Evolutionary conservation across 2,888 invertebrate genomes (phyloP).

Genomic region (Chloroclysta siterata): DNA sequence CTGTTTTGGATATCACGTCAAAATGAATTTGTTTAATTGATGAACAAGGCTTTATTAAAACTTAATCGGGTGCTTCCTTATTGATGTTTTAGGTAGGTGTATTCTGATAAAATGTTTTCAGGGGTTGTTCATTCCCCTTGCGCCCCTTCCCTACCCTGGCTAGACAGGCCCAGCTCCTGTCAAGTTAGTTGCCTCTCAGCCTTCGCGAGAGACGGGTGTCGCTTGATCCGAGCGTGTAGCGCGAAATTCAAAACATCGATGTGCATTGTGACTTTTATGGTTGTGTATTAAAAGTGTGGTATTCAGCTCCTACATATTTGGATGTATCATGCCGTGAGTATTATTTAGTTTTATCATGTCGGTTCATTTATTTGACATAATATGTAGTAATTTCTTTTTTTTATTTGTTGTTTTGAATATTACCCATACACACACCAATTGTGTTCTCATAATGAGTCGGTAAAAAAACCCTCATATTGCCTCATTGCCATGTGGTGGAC

Average conservation of each 20-base stretch:
- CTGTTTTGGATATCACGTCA: conserved; percentile 55
- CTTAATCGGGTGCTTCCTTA: conserved; percentile 67
- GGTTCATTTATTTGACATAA: background rate
- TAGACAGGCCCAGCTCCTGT: conserved; percentile 61
- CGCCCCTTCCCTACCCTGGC: conserved; percentile 62
- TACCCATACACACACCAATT: background rate
- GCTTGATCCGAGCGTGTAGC: conserved; percentile 49
- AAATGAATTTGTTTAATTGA: conserved; percentile 59
- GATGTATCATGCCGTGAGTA: conserved; percentile 24
- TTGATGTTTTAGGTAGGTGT: conserved; percentile 66
- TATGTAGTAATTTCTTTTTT: background rate
- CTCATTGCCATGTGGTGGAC: too few relatives aligned
- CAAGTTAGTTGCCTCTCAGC: conserved; percentile 64
- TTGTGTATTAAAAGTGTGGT: conserved; percentile 43
- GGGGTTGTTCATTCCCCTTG: conserved; percentile 55
- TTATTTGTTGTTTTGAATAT: background rate
- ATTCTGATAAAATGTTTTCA: conserved; percentile 64
- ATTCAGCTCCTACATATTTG: conserved; percentile 17
- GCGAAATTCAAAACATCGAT: conserved; percentile 67
- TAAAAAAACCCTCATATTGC: too few relatives aligned
- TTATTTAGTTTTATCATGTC: background rate
- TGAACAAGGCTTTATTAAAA: conserved; percentile 62
- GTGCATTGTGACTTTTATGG: conserved; percentile 46
- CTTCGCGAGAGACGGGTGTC: conserved; percentile 57
- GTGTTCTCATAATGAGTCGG: background rate